phyloP scores from a whole-genome alignment of 2,113 vertebrate genomes.

The Pterocles burchelli region DNA sequence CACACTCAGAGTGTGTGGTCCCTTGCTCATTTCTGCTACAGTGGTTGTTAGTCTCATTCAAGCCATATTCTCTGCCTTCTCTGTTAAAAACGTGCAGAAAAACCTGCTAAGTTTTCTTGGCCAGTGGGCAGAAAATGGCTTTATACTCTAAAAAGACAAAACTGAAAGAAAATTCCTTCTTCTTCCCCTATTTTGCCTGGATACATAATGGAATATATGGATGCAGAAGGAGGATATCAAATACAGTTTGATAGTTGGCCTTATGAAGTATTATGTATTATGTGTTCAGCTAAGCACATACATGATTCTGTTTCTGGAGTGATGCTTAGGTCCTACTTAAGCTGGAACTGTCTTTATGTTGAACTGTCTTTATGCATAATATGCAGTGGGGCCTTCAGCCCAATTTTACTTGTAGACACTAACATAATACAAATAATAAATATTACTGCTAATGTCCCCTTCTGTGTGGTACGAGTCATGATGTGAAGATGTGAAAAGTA shows the following conservation, averaged over 20 bases:
- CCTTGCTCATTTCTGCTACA: neutral
- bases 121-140: neutral
- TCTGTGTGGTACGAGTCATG: neutral
- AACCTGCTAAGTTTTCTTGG: neutral
- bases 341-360: neutral
- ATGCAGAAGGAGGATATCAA: neutral
- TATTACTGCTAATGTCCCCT: neutral
- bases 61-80: neutral
- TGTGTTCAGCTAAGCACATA: neutral
- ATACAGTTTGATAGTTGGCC: neutral
- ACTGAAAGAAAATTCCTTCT: neutral
- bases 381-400: neutral
- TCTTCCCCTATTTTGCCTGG: neutral
- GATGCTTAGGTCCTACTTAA: neutral
- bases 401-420: neutral
- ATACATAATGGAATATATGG: neutral
- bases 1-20: accelerated
- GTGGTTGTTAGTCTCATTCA: neutral
- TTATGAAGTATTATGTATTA: neutral
- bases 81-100: neutral
- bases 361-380: no score
- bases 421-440: neutral
- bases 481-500: neutral
- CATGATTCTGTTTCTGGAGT: neutral
- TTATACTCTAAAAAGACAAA: neutral